Percentiles rank a stretch among this genome's conserved stretches.
Conservation (phyloP, 2,113 vertebrate species). For the Aphelocoma coerulescens region DNA sequence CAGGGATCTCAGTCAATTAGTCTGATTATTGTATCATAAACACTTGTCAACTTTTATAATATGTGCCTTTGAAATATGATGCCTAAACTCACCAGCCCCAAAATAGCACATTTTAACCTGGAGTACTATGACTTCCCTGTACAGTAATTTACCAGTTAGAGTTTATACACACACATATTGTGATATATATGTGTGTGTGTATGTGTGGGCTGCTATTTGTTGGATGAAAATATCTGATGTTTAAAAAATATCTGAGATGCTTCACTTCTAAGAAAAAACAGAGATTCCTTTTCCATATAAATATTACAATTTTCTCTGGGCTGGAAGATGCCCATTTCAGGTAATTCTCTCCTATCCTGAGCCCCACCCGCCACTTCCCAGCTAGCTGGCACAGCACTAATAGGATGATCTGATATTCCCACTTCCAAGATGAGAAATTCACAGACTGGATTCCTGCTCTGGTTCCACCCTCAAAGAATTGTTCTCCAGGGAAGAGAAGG, state of each 20-base stretch:
- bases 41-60: slow-evolving; percentile 40
- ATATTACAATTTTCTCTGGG: not conserved
- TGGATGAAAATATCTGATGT: not conserved
- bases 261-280: not conserved
- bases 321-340: not conserved
- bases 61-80: not conserved
- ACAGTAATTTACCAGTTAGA: not conserved
- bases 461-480: not conserved
- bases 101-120: not conserved
- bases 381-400: not conserved
- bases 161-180: not conserved
- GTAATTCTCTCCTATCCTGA: not conserved
- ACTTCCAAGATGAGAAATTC: not conserved
- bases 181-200: too few species aligned
- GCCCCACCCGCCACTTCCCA: not conserved
- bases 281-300: not conserved
- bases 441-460: not conserved
- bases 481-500: not conserved
- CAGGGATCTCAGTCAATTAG: slow-evolving; percentile 41
- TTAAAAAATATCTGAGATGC: not conserved
- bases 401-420: not conserved
- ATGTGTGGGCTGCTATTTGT: not conserved
- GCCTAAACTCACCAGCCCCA: not conserved
- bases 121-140: not conserved
- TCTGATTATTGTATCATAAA: slow-evolving; percentile 51